Conservation (phyloP, 2,797 vertebrate species). For the Orientallactaga sibirica region DNA sequence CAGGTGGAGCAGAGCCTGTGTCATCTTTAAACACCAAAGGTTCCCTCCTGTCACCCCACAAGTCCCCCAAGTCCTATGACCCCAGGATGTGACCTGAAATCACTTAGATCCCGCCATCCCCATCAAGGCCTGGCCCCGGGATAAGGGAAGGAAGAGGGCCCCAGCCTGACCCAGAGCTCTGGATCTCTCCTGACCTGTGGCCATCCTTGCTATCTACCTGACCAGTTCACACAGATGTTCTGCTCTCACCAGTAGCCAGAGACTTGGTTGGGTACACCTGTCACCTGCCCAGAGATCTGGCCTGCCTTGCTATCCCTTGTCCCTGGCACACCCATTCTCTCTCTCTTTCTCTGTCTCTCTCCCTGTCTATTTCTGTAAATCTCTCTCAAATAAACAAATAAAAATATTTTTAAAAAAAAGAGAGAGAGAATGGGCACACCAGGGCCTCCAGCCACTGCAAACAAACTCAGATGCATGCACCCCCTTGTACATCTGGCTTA, state of each 20-base stretch:
- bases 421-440: too few relatives aligned
- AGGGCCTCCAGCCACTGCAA: neutral
- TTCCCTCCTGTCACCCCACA: neutral
- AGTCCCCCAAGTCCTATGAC: accelerated
- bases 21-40: neutral
- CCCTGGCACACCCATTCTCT: neutral
- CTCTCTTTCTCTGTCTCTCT: neutral
- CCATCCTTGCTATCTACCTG: neutral
- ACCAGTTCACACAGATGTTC: neutral
- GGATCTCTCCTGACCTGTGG: neutral
- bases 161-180: neutral
- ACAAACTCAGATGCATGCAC: too few relatives aligned
- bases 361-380: too few relatives aligned
- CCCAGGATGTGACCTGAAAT: neutral
- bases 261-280: neutral
- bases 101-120: neutral
- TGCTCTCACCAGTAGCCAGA: neutral
- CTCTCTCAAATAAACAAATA: too few relatives aligned
- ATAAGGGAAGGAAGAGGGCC: neutral
- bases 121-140: neutral
- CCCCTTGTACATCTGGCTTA: too few relatives aligned
- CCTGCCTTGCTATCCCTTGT: neutral
- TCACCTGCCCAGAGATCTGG: neutral
- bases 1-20: neutral
- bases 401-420: neutral